phyloP scores from a whole-genome alignment of 2,888 invertebrate species.

The Entomobrya multifasciata region DNA sequence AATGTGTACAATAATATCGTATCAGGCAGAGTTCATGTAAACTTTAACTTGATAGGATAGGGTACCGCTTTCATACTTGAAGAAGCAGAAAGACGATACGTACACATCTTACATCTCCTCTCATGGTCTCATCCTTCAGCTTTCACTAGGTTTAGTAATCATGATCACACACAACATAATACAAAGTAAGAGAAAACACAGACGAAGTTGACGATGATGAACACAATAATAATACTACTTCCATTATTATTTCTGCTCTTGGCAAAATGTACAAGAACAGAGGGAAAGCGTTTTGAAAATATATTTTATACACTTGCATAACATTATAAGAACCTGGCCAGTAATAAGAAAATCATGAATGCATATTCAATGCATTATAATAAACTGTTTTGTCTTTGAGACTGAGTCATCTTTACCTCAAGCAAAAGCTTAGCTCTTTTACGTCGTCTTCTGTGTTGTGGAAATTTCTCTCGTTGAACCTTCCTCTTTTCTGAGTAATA shows the following conservation, averaged over 20 bases:
- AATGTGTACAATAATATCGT: background rate
- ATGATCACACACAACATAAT: background rate
- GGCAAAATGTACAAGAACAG: constrained; percentile 53
- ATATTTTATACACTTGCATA: background rate
- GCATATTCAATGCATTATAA: background rate
- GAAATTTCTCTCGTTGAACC: no score
- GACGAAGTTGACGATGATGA: background rate
- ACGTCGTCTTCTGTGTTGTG: background rate
- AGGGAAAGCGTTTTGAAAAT: constrained; percentile 24
- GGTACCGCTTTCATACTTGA: background rate
- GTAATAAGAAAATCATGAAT: background rate
- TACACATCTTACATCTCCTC: background rate
- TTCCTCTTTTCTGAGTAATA: constrained; percentile 32
- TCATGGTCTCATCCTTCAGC: background rate
- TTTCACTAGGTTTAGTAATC: background rate
- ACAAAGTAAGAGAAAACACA: background rate
- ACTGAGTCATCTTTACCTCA: background rate
- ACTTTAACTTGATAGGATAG: constrained; percentile 21
- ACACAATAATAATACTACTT: constrained; percentile 39
- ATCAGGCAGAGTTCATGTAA: constrained; percentile 26
- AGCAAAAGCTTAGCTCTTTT: background rate
- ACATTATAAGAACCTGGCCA: background rate
- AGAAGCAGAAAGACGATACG: background rate
- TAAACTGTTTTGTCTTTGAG: background rate
- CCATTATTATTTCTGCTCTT: constrained; percentile 62